These are phyloP conservation scores for Chamaea fasciata DNA, from an alignment of 2,113 vertebrate genomes.

Conservation along the genomic window DNA sequence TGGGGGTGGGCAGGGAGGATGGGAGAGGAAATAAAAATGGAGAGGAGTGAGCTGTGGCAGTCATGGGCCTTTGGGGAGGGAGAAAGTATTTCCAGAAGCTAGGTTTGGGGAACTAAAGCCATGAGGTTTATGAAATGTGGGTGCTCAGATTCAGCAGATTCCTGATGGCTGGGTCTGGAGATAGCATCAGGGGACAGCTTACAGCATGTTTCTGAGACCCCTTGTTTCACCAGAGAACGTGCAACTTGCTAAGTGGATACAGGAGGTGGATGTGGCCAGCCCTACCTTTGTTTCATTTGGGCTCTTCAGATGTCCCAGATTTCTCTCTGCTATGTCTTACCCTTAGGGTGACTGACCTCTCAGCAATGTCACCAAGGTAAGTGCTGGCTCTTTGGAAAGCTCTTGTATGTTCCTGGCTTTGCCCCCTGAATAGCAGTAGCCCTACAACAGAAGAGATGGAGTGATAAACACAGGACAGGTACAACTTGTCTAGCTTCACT, in stretches of 20 bases:
- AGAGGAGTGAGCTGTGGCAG: not conserved
- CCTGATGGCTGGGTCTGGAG: not conserved
- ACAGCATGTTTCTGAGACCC: not conserved
- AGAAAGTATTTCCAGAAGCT: not conserved
- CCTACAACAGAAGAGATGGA: not conserved
- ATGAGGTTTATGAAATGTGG: not conserved
- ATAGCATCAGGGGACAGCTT: not conserved
- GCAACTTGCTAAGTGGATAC: not conserved
- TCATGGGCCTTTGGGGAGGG: not conserved
- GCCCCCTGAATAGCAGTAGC: not conserved
- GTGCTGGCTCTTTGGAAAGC: not conserved
- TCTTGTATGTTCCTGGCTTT: not conserved
- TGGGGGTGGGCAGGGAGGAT: accelerated
- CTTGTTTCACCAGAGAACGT: not conserved
- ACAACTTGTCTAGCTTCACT: not conserved
- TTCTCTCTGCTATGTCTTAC: not conserved
- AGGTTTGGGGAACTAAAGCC: not conserved
- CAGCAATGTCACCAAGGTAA: not conserved
- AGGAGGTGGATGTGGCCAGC: not conserved
- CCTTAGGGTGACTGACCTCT: not conserved
- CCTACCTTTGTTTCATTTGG: not conserved
- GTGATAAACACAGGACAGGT: not conserved
- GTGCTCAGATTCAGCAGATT: not conserved
- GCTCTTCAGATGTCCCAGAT: not conserved
- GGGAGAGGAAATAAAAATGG: not conserved